Percentiles rank a stretch among this genome's conserved stretches.
phyloP scores from a whole-genome alignment of 2,797 vertebrate genomes.

The Semotilus atromaculatus region DNA sequence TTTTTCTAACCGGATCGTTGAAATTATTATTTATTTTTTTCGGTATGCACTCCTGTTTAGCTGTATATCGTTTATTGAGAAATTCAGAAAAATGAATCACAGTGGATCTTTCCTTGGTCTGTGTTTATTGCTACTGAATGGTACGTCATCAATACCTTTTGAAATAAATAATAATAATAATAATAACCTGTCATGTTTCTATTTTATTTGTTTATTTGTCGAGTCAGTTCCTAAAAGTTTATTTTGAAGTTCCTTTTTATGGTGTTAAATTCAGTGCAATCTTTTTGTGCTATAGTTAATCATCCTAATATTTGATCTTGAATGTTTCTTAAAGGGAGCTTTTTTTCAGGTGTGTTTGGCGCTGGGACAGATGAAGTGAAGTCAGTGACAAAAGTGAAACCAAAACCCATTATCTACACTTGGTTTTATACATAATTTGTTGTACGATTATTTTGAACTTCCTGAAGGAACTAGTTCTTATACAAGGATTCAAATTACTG shows the following conservation, averaged over 20 bases:
- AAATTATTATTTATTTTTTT: rapidly evolving
- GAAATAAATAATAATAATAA: background rate
- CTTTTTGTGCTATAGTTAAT: background rate
- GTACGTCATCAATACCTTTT: background rate
- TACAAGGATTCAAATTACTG: too few relatives aligned
- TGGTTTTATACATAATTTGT: too few relatives aligned
- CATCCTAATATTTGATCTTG: background rate
- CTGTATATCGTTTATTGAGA: too few relatives aligned
- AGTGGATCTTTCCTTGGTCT: background rate
- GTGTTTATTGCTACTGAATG: background rate
- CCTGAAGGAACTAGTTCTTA: too few relatives aligned
- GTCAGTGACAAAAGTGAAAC: too few relatives aligned
- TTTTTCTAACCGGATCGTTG: too few relatives aligned
- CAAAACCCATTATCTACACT: too few relatives aligned
- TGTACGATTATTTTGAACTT: too few relatives aligned
- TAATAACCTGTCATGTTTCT: background rate
- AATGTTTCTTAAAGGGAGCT: background rate
- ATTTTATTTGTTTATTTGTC: background rate
- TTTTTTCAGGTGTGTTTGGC: background rate
- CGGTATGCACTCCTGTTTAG: background rate
- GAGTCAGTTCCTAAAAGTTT: rapidly evolving
- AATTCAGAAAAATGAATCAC: background rate
- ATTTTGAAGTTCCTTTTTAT: background rate
- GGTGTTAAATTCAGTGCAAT: background rate
- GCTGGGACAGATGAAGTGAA: background rate